Conservation (phyloP, 2,113 vertebrate species). For the Dasyornis broadbenti region DNA sequence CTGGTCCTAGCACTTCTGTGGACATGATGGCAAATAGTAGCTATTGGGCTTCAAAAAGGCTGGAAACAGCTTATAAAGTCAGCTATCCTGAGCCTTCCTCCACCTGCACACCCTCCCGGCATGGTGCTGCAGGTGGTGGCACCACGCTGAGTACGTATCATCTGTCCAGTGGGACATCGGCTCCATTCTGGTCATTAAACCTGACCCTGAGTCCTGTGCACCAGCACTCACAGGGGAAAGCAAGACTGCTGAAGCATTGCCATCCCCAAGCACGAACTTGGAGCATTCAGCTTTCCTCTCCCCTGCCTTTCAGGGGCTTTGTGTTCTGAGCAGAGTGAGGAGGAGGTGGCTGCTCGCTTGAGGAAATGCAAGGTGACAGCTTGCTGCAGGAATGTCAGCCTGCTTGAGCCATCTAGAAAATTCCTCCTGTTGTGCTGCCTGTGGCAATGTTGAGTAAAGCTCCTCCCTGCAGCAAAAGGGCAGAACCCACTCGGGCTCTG, state of each 20-base stretch:
- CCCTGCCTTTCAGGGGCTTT: neutral
- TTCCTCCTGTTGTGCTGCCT: neutral
- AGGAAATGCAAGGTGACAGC: neutral
- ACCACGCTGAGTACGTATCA: too few relatives aligned
- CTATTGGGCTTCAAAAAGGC: too few relatives aligned
- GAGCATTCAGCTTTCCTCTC: neutral
- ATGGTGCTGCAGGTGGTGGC: too few relatives aligned
- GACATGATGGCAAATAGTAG: too few relatives aligned
- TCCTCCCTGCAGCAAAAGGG: neutral
- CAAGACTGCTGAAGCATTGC: neutral
- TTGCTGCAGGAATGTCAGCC: neutral
- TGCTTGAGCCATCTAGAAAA: neutral
- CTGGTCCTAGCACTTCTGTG: too few relatives aligned
- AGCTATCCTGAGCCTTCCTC: too few relatives aligned
- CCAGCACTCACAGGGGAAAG: neutral
- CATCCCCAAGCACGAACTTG: neutral
- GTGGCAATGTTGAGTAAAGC: neutral
- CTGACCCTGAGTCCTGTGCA: too few relatives aligned
- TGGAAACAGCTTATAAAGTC: too few relatives aligned
- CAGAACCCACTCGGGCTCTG: neutral
- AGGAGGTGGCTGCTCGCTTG: neutral
- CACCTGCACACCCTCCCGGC: too few relatives aligned
- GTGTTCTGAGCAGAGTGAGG: fast-evolving
- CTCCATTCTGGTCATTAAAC: too few relatives aligned
- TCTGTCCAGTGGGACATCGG: too few relatives aligned